Evolutionary conservation across 2,113 vertebrate genomes (phyloP), one percentile per base, ranked within the genome.

Genomic region (Syngnathus floridae): DNA sequence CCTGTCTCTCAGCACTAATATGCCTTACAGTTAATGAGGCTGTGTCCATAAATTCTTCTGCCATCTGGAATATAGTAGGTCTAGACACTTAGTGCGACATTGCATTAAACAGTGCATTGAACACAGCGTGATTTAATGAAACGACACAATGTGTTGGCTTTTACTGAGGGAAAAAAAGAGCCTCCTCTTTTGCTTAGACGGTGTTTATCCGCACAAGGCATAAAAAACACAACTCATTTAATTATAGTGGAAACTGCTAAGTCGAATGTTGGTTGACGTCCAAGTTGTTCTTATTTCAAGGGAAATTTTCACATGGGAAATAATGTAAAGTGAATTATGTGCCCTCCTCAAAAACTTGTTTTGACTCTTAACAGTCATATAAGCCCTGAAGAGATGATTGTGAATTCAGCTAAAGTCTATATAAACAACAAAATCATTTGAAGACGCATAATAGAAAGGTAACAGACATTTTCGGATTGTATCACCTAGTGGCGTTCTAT

Each of bases 11-110:
- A 87, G 78, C 75, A 85, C 82, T 88, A 80, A 87, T 86, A 80
- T 81, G 80, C 84, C 77, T 83, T 86, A 78, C 83, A 77, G 85
- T 89, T 91, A 90, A 91, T 91, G 88, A 91, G 89, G 85, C 82
- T 81, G 78, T 86, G 82, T 87, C 82, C 88, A 91, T 90, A 87
- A 86, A 87, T 87, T 86, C 67, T 88, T 81, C 72, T 86, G 71
- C 86, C 85, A 87, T 89, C 85, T 88, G 87, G 87, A 83, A 46
- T 74, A 65, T 64, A 68, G 78, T 62, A 66, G 75, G 76, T 79
- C 82, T 84, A 82, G 83, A 84, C 49, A 63, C 81, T 82, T 79
- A 82, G 65, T 71, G 73, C 74, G 75, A 80, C 74, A 79, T 61
- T 71, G 64, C 70, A 69, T 73, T 79, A 77, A 65, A 78, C 75